Conservation (phyloP, 2,888 invertebrate species). For the Athrips mouffetella region DNA sequence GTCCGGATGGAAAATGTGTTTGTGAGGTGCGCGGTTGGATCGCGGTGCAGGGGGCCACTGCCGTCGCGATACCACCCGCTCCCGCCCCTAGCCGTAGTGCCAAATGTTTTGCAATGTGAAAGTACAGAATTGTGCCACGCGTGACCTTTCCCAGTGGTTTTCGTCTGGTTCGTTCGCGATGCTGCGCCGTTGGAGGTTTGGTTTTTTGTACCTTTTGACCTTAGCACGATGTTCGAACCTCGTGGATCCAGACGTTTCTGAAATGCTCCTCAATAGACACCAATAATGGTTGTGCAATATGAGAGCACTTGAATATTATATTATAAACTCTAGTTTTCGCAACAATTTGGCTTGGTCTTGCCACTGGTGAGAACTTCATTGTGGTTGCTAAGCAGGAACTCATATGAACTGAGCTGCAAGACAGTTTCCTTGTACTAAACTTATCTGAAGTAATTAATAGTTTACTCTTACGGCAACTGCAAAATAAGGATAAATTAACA, state of each 20-base stretch:
- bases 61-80: slow-evolving; percentile 68
- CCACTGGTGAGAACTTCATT: slow-evolving; percentile 17
- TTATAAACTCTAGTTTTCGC: slow-evolving; percentile 34
- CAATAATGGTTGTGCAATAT: slow-evolving; percentile 41
- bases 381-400: slow-evolving; percentile 20
- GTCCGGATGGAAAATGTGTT: slow-evolving; percentile 52
- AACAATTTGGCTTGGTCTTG: slow-evolving; percentile 31
- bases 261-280: slow-evolving; percentile 9
- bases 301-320: slow-evolving; percentile 30
- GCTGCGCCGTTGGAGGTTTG: slow-evolving; percentile 38
- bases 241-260: slow-evolving; percentile 26
- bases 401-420: background rate
- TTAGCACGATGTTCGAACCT: slow-evolving; percentile 50
- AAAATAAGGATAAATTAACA: too few relatives aligned
- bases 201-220: slow-evolving; percentile 50
- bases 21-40: slow-evolving; percentile 66
- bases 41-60: slow-evolving; percentile 67
- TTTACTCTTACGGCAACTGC: too few relatives aligned
- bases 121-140: slow-evolving; percentile 76
- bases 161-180: slow-evolving; percentile 37
- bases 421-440: too few relatives aligned
- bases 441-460: too few relatives aligned
- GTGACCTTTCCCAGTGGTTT: slow-evolving; percentile 67
- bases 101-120: slow-evolving; percentile 79
- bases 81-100: slow-evolving; percentile 72